These are phyloP conservation scores for Rhadinocentrus ornatus DNA, from an alignment of 2,797 vertebrate genomes.

Conservation along the genomic window DNA sequence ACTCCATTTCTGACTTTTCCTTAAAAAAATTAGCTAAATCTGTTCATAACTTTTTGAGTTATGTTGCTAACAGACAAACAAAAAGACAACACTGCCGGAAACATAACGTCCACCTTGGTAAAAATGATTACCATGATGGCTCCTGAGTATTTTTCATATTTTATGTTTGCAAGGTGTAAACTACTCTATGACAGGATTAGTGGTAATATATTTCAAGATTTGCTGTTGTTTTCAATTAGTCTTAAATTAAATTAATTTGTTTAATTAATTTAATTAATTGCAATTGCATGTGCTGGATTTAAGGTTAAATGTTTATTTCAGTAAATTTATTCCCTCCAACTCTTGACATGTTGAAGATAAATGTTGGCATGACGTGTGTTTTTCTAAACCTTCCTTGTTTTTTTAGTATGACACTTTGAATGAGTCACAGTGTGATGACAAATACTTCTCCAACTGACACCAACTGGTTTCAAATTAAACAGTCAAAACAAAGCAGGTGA, in stretches of 20 bases:
- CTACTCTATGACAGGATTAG: neutral
- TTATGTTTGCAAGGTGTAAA: neutral
- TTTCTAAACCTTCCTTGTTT: neutral
- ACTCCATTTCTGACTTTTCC: too few relatives aligned
- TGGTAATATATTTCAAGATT: neutral
- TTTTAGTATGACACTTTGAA: neutral
- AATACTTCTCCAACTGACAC: slow-evolving; percentile 26
- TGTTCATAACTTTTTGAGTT: too few relatives aligned
- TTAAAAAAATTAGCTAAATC: too few relatives aligned
- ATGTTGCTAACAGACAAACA: too few relatives aligned
- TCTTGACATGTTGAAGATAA: neutral
- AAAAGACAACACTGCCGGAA: too few relatives aligned
- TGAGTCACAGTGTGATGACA: slow-evolving; percentile 43
- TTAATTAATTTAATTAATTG: neutral
- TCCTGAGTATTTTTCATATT: neutral
- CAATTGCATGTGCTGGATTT: neutral
- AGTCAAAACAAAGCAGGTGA: slow-evolving; percentile 45
- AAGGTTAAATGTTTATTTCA: neutral
- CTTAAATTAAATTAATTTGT: too few relatives aligned
- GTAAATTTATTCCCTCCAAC: neutral
- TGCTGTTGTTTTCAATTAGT: neutral
- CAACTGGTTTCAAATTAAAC: slow-evolving; percentile 9
- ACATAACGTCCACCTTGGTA: too few relatives aligned
- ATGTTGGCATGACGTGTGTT: neutral
- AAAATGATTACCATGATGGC: too few relatives aligned